Conservation (phyloP, 2,113 vertebrate species). For the rabbit (Oryctolagus cuniculus) region mOryCun1.1 NC_091439.1:74480501-74481000, state of each 20-base stretch:
- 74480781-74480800: not conserved
- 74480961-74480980: not conserved
- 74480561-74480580: not conserved
- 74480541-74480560: not conserved
- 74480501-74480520: not conserved
- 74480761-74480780: not conserved
- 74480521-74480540: not conserved
- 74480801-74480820: not conserved
- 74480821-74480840: not conserved
- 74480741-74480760: not conserved
- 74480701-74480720: not conserved
- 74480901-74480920: not conserved
- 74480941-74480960: not conserved
- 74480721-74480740: slow-evolving; percentile 11
- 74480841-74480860: not conserved
- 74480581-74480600: not conserved
- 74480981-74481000: not conserved
- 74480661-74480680: not conserved
- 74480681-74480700: not conserved
- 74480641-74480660: not conserved
- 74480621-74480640: not conserved
- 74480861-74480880: not conserved
- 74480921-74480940: not conserved
- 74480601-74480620: not conserved
- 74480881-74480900: not conserved